Conservation (phyloP, 2,113 vertebrate species). For the Sciurus niger region DNA sequence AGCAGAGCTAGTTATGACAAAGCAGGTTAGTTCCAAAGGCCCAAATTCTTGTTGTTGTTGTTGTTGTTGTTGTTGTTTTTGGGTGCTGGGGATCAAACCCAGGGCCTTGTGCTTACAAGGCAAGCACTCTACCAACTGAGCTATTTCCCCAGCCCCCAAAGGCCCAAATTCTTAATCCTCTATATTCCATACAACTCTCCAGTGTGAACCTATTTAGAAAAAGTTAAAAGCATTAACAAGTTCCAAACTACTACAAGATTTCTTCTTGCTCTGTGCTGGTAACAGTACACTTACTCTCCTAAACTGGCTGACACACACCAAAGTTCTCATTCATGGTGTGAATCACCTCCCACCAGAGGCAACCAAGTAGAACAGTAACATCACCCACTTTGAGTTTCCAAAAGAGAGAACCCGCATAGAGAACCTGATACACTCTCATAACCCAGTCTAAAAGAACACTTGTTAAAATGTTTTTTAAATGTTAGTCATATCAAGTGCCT, state of each 20-base stretch:
- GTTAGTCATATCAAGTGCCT: background rate
- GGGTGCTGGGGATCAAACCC: background rate
- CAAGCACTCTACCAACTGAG: no score
- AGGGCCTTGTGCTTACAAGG: no score
- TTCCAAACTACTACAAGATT: background rate
- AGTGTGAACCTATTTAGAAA: background rate
- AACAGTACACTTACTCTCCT: background rate
- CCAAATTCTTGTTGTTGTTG: no score
- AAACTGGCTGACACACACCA: background rate
- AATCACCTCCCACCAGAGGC: background rate
- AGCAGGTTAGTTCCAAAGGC: background rate
- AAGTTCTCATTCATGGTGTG: constrained; percentile 6
- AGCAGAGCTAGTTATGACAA: background rate
- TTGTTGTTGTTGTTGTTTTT: no score
- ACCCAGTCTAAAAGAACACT: background rate
- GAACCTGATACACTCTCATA: constrained; percentile 40
- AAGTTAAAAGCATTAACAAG: constrained; percentile 11
- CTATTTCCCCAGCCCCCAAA: no score
- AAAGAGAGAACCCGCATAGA: constrained; percentile 35
- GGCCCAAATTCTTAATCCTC: background rate
- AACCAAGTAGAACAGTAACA: background rate
- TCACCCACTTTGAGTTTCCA: constrained; percentile 9
- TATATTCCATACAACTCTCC: background rate
- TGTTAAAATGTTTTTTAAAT: background rate
- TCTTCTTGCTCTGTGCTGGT: constrained; percentile 34